A percentile compares a stretch with the other conserved stretches of the same genome.
Conservation (phyloP, 92 coral and sea anemone genomes). For the Desmophyllum pertusum region DNA sequence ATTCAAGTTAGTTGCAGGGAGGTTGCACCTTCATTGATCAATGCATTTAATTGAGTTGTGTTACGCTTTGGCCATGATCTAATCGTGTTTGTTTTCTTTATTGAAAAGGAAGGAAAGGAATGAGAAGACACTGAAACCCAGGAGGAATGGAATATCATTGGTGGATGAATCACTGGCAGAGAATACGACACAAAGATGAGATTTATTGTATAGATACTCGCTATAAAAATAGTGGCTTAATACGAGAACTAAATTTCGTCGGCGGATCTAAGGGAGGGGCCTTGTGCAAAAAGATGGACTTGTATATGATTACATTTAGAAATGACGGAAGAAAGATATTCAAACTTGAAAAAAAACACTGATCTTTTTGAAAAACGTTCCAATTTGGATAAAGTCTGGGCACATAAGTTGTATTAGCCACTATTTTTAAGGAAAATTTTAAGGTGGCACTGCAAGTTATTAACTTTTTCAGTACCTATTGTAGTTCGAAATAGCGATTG, state of each 20-base stretch:
- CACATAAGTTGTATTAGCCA: neutral
- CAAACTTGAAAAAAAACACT: neutral
- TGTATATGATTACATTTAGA: too few relatives aligned
- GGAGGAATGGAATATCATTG: neutral
- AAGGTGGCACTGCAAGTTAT: neutral
- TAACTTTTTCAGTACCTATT: neutral
- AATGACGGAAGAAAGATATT: too few relatives aligned
- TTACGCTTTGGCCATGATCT: neutral
- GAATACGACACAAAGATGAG: neutral
- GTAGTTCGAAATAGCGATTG: neutral
- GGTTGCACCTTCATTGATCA: neutral
- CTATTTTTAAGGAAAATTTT: neutral
- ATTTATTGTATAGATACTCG: neutral
- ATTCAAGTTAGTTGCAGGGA: neutral
- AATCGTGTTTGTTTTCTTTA: neutral
- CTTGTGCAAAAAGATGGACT: too few relatives aligned
- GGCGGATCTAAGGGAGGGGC: too few relatives aligned
- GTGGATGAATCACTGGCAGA: neutral
- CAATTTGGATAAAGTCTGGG: neutral
- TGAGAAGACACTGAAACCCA: neutral
- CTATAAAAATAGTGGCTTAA: neutral
- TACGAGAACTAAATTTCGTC: too few relatives aligned
- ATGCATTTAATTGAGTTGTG: neutral
- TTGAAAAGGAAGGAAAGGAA: neutral
- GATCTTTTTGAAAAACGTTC: neutral